Percentiles rank a stretch among this genome's conserved stretches.
These are phyloP conservation scores for Coptodon bakossiorum DNA, from an alignment of 2,113 vertebrate species.

Conservation along the genomic window DNA sequence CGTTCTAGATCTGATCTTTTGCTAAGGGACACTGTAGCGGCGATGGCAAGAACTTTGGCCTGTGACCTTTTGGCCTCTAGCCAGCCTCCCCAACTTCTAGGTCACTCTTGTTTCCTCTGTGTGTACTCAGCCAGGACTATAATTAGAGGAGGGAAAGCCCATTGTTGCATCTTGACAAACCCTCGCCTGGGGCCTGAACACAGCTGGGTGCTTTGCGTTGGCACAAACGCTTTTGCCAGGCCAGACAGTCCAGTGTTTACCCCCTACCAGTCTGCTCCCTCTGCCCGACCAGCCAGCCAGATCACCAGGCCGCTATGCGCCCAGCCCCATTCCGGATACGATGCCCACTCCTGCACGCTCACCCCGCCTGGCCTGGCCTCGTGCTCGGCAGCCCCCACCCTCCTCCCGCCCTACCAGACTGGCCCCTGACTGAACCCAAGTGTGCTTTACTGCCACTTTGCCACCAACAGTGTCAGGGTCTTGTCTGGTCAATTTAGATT, in stretches of 20 bases:
- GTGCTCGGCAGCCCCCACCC: not conserved
- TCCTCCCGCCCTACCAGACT: constrained; percentile 13
- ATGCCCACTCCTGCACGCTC: constrained; percentile 31
- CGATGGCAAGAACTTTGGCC: not conserved
- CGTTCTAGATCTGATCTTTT: not conserved
- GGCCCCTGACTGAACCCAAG: constrained; percentile 53
- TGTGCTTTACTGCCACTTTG: constrained; percentile 48
- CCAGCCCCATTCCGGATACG: constrained; percentile 3
- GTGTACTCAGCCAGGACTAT: constrained; percentile 48
- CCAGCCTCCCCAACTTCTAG: constrained; percentile 23
- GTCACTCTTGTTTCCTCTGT: constrained; percentile 12
- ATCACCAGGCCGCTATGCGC: not conserved
- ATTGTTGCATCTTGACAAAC: constrained; percentile 53
- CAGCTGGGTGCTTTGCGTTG: constrained; percentile 60
- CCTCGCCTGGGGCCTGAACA: constrained; percentile 10
- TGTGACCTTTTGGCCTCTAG: constrained; percentile 18
- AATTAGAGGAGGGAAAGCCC: constrained; percentile 54
- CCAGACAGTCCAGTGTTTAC: constrained; percentile 25
- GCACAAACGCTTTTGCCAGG: constrained; percentile 18
- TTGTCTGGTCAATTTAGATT: constrained; percentile 51
- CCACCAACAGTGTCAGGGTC: constrained; percentile 41
- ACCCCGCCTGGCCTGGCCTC: constrained; percentile 23
- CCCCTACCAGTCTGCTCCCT: constrained; percentile 28
- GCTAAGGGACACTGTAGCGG: not conserved
- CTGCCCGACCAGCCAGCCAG: constrained; percentile 10